phyloP scores from a whole-genome alignment of 2,888 invertebrate species.

The Meloe dianella region DNA sequence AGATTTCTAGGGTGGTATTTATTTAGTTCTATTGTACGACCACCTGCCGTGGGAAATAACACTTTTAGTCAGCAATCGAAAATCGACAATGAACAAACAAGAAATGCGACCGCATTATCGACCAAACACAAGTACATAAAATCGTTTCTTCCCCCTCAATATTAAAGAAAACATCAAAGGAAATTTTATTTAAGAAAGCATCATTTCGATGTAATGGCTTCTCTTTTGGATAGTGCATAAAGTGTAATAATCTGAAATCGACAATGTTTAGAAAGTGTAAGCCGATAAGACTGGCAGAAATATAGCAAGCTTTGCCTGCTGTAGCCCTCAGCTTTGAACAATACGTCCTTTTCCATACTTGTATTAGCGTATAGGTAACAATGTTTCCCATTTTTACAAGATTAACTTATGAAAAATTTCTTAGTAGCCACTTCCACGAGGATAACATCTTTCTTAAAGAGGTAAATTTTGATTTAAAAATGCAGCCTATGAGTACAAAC shows the following conservation, averaged over 20 bases:
- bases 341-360: background rate
- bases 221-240: background rate
- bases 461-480: too few relatives aligned
- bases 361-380: background rate
- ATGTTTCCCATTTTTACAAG: background rate
- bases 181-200: background rate
- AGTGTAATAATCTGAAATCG: too few relatives aligned
- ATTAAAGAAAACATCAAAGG: background rate
- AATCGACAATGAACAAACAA: too few relatives aligned
- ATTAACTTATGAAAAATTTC: background rate
- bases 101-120: background rate
- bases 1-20: constrained; percentile 20
- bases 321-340: background rate
- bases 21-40: constrained; percentile 8
- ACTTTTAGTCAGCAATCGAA: background rate
- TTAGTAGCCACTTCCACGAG: too few relatives aligned
- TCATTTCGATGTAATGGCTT: background rate
- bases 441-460: too few relatives aligned
- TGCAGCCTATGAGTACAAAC: too few relatives aligned
- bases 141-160: background rate
- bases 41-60: constrained; percentile 8
- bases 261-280: constrained; percentile 8
- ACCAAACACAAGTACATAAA: background rate
- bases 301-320: background rate
- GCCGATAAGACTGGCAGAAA: constrained; percentile 10